Conservation (phyloP, 30 jellyfish, hydroid and myxozoan species). For the Clytia hemisphaerica region DNA sequence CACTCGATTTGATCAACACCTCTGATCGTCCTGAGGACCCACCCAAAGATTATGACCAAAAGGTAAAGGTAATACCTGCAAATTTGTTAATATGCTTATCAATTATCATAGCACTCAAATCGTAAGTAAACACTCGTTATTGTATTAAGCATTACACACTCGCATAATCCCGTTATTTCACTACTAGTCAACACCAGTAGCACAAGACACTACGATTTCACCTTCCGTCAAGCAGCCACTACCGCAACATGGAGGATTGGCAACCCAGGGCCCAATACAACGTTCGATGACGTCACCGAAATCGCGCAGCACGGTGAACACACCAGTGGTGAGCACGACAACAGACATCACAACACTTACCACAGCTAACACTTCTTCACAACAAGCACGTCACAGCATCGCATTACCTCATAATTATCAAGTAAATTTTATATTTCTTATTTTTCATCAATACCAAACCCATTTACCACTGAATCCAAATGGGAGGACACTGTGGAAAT, state of each 20-base stretch:
- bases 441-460: too few species aligned
- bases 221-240: conserved; percentile 1
- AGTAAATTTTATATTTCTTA: not conserved
- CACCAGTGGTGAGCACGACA: conserved; percentile 9
- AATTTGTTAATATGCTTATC: too few species aligned
- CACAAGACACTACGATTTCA: not conserved
- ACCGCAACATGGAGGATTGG: conserved; percentile 20
- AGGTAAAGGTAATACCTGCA: too few species aligned
- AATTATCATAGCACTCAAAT: too few species aligned
- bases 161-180: too few species aligned
- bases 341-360: conserved; percentile 33
- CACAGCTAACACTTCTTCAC: conserved; percentile 16
- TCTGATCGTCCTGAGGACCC: not conserved
- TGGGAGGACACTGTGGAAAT: too few species aligned
- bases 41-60: not conserved
- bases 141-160: too few species aligned
- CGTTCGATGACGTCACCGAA: conserved; percentile 13
- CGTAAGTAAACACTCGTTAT: too few species aligned
- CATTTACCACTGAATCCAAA: too few species aligned
- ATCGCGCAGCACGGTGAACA: too few species aligned
- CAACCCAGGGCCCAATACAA: conserved; percentile 25
- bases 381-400: conserved; percentile 39
- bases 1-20: conserved; percentile 45
- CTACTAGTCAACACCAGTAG: too few species aligned
- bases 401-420: conserved; percentile 39